Conservation (phyloP, 1,140 invertebrate genomes). For the Panagrolaimus sp. region DNA sequence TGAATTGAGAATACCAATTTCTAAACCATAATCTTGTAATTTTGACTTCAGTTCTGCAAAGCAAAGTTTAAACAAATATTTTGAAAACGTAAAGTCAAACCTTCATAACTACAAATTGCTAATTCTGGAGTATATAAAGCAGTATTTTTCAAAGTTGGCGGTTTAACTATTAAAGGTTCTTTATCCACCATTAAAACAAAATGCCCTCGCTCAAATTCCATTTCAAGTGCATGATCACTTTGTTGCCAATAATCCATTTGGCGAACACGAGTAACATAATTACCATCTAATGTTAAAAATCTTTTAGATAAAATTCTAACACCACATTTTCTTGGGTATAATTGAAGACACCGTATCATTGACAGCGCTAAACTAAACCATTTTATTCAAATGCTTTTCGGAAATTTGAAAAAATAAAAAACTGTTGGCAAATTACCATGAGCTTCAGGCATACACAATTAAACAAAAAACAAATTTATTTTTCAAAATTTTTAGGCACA, state of each 20-base stretch:
- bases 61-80: not conserved
- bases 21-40: conserved; percentile 28
- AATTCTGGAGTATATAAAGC: conserved; percentile 14
- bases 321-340: not conserved
- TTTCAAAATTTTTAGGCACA: not conserved
- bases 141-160: conserved; percentile 19
- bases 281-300: conserved; percentile 3
- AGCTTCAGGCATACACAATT: conserved; percentile 6
- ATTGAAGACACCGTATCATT: not conserved
- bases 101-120: not conserved
- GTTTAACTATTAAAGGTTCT: conserved; percentile 30
- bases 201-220: conserved; percentile 38
- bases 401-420: conserved; percentile 15
- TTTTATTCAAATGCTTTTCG: not conserved
- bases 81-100: not conserved
- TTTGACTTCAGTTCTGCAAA: conserved; percentile 20
- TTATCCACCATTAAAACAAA: conserved; percentile 46
- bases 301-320: not conserved
- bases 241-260: conserved; percentile 48
- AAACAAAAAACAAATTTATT: not conserved
- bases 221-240: conserved; percentile 38
- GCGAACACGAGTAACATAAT: conserved; percentile 35
- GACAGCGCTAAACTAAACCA: not conserved
- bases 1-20: conserved; percentile 23
- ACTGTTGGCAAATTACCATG: conserved; percentile 15